Base-by-base conservation (phyloP, 1,140 invertebrate species). In the Coboldia fuscipes region DNA sequence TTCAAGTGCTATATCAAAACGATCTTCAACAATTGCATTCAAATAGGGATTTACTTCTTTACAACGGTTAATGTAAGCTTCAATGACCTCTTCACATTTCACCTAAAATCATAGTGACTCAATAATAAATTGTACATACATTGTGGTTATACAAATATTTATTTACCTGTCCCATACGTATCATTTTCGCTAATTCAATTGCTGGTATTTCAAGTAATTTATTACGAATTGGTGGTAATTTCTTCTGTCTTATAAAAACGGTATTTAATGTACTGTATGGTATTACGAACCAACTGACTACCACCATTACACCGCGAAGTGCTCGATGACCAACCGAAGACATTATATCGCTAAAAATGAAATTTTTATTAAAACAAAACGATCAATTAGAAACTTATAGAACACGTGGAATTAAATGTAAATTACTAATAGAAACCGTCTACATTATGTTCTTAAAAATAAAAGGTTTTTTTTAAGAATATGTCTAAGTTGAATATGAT, bases 11-110 rank as follows among this genome's bases (percentile, higher is more conserved):
- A 51, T 51, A 21, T 67, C 61, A 45, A 71, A 77, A 24, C 72
- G 56, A 38, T 70, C 57, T 38, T 75, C 65, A 1, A 75, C 70
- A 12, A 79, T 61, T 14, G 68, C 68, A 53, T 79, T 80, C 16
- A 80, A 40, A n/a, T 68, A 43, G 3, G 67, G 65, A 54, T 80
- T 73, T 1, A 79, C 68, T 41, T 69, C 60, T 20, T 56, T 45
- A 37, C 75, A 75, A 35, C 76, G 58, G 12, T 55, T 50, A 14
- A 78, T 68, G 37, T 68, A 78, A 0, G 69, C 63, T 37, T 51
- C 45, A 1, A 78, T 63, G 2, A 78, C 66, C 42, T 66, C 60
- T 44, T 66, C 63, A 45, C 63, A 60, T 39, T 53, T 62, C 13
- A 68, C 44, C 65, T 69, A 43, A 12, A 51, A 48, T 24, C 23